Conservation (phyloP, 2,888 invertebrate species). For the Lomographa bimaculata region DNA sequence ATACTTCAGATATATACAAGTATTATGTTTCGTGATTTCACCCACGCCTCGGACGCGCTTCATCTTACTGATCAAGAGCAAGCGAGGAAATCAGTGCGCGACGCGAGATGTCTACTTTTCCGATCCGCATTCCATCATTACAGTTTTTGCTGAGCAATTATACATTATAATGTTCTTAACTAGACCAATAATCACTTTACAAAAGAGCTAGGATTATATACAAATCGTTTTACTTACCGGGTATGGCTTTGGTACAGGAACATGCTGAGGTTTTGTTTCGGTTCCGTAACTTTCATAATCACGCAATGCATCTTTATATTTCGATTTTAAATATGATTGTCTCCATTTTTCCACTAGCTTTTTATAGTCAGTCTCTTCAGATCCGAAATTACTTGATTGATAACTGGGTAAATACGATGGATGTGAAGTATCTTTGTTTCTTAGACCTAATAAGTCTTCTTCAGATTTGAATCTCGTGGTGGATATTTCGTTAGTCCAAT, state of each 20-base stretch:
- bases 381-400: slow-evolving; percentile 47
- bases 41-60: slow-evolving; percentile 60
- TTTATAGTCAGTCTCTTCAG: slow-evolving; percentile 65
- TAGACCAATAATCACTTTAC: slow-evolving; percentile 14
- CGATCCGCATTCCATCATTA: slow-evolving; percentile 77
- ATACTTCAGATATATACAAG: slow-evolving; percentile 14
- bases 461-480: slow-evolving; percentile 67
- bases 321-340: slow-evolving; percentile 69
- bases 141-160: slow-evolving; percentile 61
- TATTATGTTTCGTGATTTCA: slow-evolving; percentile 72
- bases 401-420: slow-evolving; percentile 63
- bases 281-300: slow-evolving; percentile 68
- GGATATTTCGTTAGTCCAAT: slow-evolving; percentile 60
- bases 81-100: slow-evolving; percentile 78
- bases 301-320: slow-evolving; percentile 59
- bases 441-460: slow-evolving; percentile 70
- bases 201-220: slow-evolving; percentile 26
- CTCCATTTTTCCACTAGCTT: slow-evolving; percentile 71
- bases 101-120: slow-evolving; percentile 66
- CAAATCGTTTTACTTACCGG: slow-evolving; percentile 57
- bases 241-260: slow-evolving; percentile 71
- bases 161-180: slow-evolving; percentile 31
- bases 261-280: slow-evolving; percentile 63
- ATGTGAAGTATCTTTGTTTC: slow-evolving; percentile 70
- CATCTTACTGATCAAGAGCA: slow-evolving; percentile 65